Evolutionary conservation across 2,797 vertebrate species (phyloP), one percentile per base, ranked within the genome.

Genomic region (Thamnophis elegans): DNA sequence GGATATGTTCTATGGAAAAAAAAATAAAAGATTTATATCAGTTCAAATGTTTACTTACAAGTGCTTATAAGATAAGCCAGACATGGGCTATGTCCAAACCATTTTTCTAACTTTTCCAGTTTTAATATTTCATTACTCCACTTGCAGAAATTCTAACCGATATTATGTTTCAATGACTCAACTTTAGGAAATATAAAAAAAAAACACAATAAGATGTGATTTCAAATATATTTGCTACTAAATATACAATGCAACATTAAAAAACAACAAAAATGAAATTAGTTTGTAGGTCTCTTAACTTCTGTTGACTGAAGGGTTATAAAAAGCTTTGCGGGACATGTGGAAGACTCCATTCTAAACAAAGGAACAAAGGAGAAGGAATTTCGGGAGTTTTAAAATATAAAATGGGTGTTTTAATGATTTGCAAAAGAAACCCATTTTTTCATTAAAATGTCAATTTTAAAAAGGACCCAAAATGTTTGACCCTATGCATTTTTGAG

Each of bases 1-100:
- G 99, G 99, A 94, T 99, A 99, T 0, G 99, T 99, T 97, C 99
- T 99, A 88, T 4, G 32, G 26, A 7, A 26, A 12, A 22, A 36
- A 36, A 91, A 91, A 55, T 22, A 53, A 13, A 60, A 47, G 10
- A 9, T 59, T 51, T 62, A 20, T 87, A 26, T 14, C 20, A 8
- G n/a, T 86, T 16, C n/a, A 12, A 8, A 62, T 47, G 10, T 62
- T 20, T 55, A 36, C n/a, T 89, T 47, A 3, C 82, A 65, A 53
- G 3, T 58, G 73, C 53, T 14, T 25, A n/a, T n/a, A 36, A 65
- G 18, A 86, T 16, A 90, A 56, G 26, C 10, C 36, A 82, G 36
- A 11, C 36, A 82, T 78, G 18, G 9, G 73, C 20, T 42, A 20
- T 0, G 3, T 22, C 36, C 73, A 82, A 22, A 82, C 36, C 20